These are phyloP conservation scores for Rhea americana DNA, from an alignment of 2,113 vertebrate genomes.

Conservation along the genomic window DNA sequence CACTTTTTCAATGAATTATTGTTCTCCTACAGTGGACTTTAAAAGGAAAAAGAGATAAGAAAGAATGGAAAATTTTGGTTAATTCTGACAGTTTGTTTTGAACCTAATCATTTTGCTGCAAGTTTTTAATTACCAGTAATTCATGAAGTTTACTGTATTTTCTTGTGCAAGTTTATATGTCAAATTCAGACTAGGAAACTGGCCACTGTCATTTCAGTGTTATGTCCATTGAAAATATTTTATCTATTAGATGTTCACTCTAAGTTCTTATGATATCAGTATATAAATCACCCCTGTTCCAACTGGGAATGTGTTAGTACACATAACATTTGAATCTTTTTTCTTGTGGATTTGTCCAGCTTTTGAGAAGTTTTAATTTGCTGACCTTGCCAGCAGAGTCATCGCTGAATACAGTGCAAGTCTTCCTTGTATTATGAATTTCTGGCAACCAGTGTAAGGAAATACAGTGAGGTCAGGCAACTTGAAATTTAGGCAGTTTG, in stretches of 20 bases:
- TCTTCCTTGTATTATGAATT: not conserved
- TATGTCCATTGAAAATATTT: not conserved
- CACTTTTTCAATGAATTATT: not conserved
- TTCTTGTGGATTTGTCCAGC: not conserved
- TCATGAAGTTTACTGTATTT: not conserved
- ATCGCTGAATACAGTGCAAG: not conserved
- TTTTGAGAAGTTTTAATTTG: not conserved
- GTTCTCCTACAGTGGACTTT: not conserved
- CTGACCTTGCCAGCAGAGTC: not conserved
- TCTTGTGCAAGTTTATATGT: not conserved
- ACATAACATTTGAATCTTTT: not conserved
- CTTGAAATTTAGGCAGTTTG: not conserved
- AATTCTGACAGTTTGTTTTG: not conserved
- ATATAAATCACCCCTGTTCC: not conserved
- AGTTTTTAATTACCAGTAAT: not conserved
- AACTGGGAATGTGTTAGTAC: not conserved
- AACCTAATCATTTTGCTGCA: not conserved
- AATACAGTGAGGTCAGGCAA: not conserved
- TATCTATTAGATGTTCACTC: not conserved
- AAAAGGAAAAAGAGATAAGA: not conserved
- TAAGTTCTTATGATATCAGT: not conserved
- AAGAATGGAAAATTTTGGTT: not conserved
- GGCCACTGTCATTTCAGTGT: not conserved
- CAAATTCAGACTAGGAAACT: not conserved
- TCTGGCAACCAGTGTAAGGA: not conserved